Conservation (phyloP, 2,113 vertebrate species). For the Brachionichthys hirsutus region DNA sequence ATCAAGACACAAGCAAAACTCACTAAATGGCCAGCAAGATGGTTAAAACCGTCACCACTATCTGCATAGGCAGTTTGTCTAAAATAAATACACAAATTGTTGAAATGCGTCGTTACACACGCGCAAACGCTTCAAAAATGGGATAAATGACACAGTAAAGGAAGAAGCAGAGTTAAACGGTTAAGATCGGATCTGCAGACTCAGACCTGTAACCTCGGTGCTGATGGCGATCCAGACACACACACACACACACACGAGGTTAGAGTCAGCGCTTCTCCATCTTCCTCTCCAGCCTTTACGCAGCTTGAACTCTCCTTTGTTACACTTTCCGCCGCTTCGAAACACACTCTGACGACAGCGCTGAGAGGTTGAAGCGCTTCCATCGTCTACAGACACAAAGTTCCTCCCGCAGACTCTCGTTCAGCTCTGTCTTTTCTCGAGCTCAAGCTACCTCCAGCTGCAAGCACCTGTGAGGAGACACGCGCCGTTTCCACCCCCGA, state of each 20-base stretch:
- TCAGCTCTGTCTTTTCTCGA: conserved; percentile 8
- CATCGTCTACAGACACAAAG: conserved; percentile 6
- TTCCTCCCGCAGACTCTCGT: conserved; percentile 6
- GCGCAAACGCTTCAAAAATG: not conserved
- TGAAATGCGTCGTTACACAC: no score
- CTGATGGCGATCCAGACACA: conserved; percentile 25
- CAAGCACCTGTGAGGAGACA: conserved; percentile 49
- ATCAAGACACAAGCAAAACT: not conserved
- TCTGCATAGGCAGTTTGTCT: not conserved
- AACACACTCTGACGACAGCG: conserved; percentile 52
- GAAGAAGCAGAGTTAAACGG: not conserved
- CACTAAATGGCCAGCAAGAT: not conserved
- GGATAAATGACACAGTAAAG: not conserved
- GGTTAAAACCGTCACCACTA: not conserved
- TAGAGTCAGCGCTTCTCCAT: conserved; percentile 24
- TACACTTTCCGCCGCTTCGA: conserved; percentile 45
- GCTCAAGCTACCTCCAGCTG: conserved; percentile 10
- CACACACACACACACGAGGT: conserved; percentile 23
- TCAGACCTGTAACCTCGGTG: conserved; percentile 61
- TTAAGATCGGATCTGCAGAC: conserved; percentile 61
- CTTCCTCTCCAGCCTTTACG: conserved; percentile 19
- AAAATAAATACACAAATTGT: not conserved
- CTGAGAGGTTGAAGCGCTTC: conserved; percentile 44
- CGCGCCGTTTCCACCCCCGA: conserved; percentile 45
- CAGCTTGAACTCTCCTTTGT: conserved; percentile 38